A percentile compares a stretch with the other conserved stretches of the same genome.
Conservation (phyloP, 2,113 vertebrate genomes). For the Irena cyanogastra region DNA sequence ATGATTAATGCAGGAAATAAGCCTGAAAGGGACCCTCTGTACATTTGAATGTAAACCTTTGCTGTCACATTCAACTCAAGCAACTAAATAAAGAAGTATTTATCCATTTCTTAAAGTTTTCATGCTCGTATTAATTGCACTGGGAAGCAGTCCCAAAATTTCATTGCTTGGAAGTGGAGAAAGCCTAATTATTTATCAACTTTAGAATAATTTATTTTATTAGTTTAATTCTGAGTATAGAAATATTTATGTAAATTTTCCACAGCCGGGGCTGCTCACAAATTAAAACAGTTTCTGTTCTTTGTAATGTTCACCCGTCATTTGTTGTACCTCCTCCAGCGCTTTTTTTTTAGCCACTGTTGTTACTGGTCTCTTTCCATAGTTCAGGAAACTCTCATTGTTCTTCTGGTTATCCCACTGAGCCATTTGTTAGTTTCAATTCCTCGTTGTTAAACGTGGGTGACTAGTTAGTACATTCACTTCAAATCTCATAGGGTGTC, state of each 20-base stretch:
- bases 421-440: background rate
- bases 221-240: background rate
- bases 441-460: fast-evolving
- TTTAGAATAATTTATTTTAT: background rate
- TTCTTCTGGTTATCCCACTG: background rate
- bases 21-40: background rate
- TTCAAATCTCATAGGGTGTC: background rate
- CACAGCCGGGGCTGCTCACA: background rate
- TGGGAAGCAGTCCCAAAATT: background rate
- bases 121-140: background rate
- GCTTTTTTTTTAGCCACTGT: background rate
- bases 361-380: background rate
- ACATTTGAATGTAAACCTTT: background rate
- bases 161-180: background rate
- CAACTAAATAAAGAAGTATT: background rate
- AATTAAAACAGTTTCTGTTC: background rate
- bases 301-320: background rate
- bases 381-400: background rate
- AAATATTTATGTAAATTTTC: background rate
- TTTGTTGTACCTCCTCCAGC: background rate
- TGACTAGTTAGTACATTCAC: background rate
- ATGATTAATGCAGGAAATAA: background rate
- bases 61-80: background rate
- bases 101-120: background rate
- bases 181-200: background rate